Evolutionary conservation across 2,888 invertebrate genomes (phyloP), one percentile per base, ranked within the genome.

Genomic region (Pollenia angustigena): DNA sequence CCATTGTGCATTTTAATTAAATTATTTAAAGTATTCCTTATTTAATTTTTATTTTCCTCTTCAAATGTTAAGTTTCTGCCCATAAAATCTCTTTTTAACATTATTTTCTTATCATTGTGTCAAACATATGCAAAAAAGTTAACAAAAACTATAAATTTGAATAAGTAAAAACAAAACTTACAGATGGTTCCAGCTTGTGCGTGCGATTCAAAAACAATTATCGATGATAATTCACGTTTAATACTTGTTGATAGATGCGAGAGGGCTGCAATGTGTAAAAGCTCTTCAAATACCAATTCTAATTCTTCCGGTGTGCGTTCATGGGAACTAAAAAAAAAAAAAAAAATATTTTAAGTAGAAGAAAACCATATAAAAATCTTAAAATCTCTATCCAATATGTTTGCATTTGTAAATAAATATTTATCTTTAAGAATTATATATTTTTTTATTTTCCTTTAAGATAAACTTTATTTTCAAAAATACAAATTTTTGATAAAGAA

Each of bases 181-280:
- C 97, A 94, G 85, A 97, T 96, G 88, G 96, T 96, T 88, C 97
- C 96, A 66, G 96, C 95, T 91, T 95, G 95, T 50, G 96, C 95
- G 93, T 97, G 97, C 56, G 96, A 95, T 93, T 97, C 97, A 92
- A 97, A 97, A 90, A 96, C 95, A 86, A 97, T 95, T 79, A 97
- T 96, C 83, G 96, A 95, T 60, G 97, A 96, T 88, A 97, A 93
- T 93, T 97, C 97, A 85, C 96, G 94, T 93, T 97, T 97, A 87
- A 97, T 96, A 90, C 96, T 96, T 89, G 96, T 97, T 85, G 96
- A 96, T 80, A 97, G 94, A 93, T 97, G 97, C 8, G 97, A 95
- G 85, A 97, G 94, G 16, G 97, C 97, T 90, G 97, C 96, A 90
- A 97, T 96, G 92, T 97, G 97, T 87, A 97, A 94, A 74, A 97